phyloP scores from a whole-genome alignment of 2,888 invertebrate genomes.

The Malachius bipustulatus region DNA sequence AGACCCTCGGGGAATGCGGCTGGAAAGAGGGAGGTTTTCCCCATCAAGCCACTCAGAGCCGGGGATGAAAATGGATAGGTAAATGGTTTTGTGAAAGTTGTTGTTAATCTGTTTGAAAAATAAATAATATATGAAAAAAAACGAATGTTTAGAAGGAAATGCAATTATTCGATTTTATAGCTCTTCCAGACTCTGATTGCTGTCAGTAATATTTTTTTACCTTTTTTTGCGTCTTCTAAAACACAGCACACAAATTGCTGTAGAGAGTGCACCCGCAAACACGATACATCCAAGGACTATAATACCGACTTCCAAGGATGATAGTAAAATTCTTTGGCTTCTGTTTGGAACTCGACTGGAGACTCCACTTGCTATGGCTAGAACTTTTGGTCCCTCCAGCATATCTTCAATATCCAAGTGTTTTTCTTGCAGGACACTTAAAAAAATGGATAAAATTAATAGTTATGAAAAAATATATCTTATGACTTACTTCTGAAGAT shows the following conservation, averaged over 20 bases:
- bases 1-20: slow-evolving; percentile 36
- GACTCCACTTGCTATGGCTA: slow-evolving; percentile 46
- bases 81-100: slow-evolving; percentile 29
- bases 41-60: slow-evolving; percentile 26
- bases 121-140: neutral
- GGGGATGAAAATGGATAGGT: slow-evolving; percentile 31
- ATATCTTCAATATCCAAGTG: slow-evolving; percentile 49
- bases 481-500: slow-evolving; percentile 55
- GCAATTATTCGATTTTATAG: slow-evolving; percentile 3
- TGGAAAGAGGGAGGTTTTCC: slow-evolving; percentile 37
- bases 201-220: too few relatives aligned
- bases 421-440: slow-evolving; percentile 50
- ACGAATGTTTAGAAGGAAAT: slow-evolving; percentile 7
- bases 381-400: slow-evolving; percentile 50
- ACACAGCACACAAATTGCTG: slow-evolving; percentile 67
- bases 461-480: neutral
- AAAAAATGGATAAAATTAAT: slow-evolving; percentile 10
- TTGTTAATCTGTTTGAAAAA: slow-evolving; percentile 16
- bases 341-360: slow-evolving; percentile 32
- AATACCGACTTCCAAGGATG: slow-evolving; percentile 68
- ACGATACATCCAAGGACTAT: slow-evolving; percentile 71
- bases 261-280: slow-evolving; percentile 66
- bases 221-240: slow-evolving; percentile 47
- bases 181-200: too few relatives aligned
- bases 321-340: slow-evolving; percentile 40